Percentiles rank a stretch among this genome's conserved stretches.
Evolutionary conservation across 53 echinoderm and acorn worm species (phyloP).

Genomic region (Patiria pectinifera): DNA sequence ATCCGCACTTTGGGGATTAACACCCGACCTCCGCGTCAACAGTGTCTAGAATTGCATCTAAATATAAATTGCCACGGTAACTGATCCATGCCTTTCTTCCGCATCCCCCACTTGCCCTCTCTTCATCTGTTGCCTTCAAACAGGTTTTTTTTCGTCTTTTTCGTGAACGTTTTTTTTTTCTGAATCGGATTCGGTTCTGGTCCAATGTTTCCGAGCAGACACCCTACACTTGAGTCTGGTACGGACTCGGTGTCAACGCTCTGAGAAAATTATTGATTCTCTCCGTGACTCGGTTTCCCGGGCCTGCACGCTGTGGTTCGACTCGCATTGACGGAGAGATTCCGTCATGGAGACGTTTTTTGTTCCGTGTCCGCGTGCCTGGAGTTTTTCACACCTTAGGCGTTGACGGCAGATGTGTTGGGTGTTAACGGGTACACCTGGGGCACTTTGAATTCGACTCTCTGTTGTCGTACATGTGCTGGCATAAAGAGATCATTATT

Average conservation of each 20-base stretch:
- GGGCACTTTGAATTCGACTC: neutral
- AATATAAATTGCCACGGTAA: conserved; percentile 19
- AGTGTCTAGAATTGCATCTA: conserved; percentile 29
- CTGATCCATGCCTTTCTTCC: neutral
- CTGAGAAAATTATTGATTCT: neutral
- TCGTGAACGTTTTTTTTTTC: too few species aligned
- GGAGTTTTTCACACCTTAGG: neutral
- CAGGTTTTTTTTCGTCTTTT: neutral
- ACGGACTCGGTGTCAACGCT: neutral
- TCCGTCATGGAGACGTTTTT: neutral
- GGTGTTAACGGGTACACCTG: neutral
- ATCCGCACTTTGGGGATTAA: neutral
- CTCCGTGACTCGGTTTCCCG: neutral
- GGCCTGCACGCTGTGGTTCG: neutral
- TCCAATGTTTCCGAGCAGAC: neutral
- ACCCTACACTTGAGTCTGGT: neutral
- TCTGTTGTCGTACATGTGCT: neutral
- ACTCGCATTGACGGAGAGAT: neutral
- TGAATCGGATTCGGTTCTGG: neutral
- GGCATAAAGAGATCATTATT: neutral
- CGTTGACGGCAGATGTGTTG: neutral
- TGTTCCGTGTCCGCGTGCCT: neutral
- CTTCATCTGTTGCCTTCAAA: conserved; percentile 27
- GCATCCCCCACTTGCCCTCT: neutral
- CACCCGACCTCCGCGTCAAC: neutral